A percentile compares a stretch with the other conserved stretches of the same genome.
Evolutionary conservation across 2,113 vertebrate species (phyloP).

Genomic region (Xenus cinereus): DNA sequence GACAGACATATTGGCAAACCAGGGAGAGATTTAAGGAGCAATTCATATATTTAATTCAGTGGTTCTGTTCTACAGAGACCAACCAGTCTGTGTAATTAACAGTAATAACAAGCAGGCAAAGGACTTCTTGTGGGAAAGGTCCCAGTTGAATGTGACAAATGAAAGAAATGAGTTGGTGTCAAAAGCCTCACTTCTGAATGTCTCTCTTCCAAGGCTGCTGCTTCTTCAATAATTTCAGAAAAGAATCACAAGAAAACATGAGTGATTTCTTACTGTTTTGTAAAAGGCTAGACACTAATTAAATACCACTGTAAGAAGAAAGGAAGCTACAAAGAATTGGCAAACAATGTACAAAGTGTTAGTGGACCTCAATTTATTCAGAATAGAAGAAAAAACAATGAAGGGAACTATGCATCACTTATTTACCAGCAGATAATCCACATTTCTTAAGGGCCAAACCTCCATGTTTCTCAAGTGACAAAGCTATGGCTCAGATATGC

Average conservation of each 20-base stretch:
- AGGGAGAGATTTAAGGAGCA: not conserved
- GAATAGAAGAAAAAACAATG: not conserved
- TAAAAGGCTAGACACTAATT: not conserved
- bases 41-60: not conserved
- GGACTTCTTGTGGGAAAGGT: not conserved
- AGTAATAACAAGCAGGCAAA: not conserved
- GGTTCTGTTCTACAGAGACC: not conserved
- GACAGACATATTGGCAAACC: not conserved
- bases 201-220: not conserved
- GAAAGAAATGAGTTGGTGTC: not conserved
- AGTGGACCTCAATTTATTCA: not conserved
- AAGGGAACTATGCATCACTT: not conserved
- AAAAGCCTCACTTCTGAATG: not conserved
- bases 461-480: not conserved
- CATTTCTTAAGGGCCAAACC: not conserved
- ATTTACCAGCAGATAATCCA: not conserved
- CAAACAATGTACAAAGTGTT: not conserved
- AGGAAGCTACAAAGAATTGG: not conserved
- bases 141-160: not conserved
- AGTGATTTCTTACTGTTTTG: not conserved
- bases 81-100: not conserved
- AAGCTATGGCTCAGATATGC: not conserved
- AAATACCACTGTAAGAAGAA: not conserved
- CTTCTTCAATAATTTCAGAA: not conserved
- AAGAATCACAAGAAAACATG: not conserved